Evolutionary conservation across 2,797 vertebrate genomes (phyloP).

Genomic region (Sylvilagus floridanus): DNA sequence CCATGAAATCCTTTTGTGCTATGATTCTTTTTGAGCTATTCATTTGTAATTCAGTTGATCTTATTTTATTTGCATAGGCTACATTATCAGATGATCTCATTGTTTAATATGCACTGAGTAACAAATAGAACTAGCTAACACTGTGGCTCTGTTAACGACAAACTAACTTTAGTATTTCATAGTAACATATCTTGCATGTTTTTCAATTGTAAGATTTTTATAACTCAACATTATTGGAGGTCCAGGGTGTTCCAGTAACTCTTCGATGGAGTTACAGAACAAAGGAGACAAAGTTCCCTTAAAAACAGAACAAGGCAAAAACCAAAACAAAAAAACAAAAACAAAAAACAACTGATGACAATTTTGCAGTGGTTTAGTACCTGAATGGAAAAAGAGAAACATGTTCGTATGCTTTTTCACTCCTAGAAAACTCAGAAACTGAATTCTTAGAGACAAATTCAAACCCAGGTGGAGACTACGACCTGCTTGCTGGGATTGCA

Average conservation of each 20-base stretch:
- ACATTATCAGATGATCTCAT: neutral
- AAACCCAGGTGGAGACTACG: slow-evolving; percentile 38
- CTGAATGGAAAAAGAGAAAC: slow-evolving; percentile 16
- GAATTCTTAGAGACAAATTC: slow-evolving; percentile 55
- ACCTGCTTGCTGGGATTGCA: neutral
- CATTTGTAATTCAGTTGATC: neutral
- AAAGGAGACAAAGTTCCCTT: neutral
- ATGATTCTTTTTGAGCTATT: neutral
- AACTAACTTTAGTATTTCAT: neutral
- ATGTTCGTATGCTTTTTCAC: slow-evolving; percentile 1
- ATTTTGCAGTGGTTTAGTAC: neutral
- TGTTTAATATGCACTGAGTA: neutral
- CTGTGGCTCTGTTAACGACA: neutral
- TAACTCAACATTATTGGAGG: neutral
- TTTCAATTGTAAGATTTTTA: neutral
- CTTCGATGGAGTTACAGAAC: neutral
- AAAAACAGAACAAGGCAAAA: neutral
- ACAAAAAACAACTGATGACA: neutral
- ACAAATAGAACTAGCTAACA: neutral
- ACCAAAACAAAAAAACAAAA: neutral
- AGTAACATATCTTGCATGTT: neutral
- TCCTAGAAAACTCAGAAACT: slow-evolving; percentile 35
- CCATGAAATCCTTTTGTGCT: neutral
- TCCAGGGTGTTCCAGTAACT: neutral
- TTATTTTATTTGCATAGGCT: neutral